Base-by-base conservation (phyloP, 1,140 invertebrate species). In the Tribolium castaneum region DNA sequence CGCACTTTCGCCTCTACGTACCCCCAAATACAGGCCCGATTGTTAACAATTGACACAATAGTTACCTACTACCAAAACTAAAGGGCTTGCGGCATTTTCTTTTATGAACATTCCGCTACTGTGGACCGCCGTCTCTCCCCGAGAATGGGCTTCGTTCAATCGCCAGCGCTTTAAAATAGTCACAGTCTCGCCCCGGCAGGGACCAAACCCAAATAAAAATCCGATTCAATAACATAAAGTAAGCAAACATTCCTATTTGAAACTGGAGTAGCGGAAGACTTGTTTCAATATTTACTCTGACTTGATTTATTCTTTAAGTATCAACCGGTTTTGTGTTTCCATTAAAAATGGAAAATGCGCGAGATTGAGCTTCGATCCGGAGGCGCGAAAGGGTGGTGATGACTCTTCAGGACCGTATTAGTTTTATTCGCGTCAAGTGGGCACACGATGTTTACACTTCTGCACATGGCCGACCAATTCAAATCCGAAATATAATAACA, bases 171-270 rank as follows among this genome's bases (percentile, higher is more conserved):
- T 16, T 12, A 3, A 45, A 59, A 35, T n/a, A 14, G 10, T 70
- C 50, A 73, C 77, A 25, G 70, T 72, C 54, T 75, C 62, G 14
- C 2, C 25, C 35, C 34, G 22, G 6, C 10, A 25, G 39, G 39
- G 35, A 16, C 22, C 50, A 4, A 45, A n/a, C 45, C 35, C 49
- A 75, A 78, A 83, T 83, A 82, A 83, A 83, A 83, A 82, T 83
- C 81, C 75, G 76, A 78, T 81, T 78, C 76, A 82, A 83, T 83
- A 79, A 81, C 77, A 75, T 80, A 82, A 75, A 82, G 79, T 79
- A 81, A 79, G 80, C 80, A 83, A 83, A 83, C 82, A 83, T 81
- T 79, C 79, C 78, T 81, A 83, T 83, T 83, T 72, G 80, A 75
- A 79, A 79, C 71, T 78, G 78, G 75, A 82, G 78, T 76, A 80